Evolutionary conservation across 2,113 vertebrate genomes (phyloP), one percentile per base, ranked within the genome.

Genomic region (Pogonocichla stellata): DNA sequence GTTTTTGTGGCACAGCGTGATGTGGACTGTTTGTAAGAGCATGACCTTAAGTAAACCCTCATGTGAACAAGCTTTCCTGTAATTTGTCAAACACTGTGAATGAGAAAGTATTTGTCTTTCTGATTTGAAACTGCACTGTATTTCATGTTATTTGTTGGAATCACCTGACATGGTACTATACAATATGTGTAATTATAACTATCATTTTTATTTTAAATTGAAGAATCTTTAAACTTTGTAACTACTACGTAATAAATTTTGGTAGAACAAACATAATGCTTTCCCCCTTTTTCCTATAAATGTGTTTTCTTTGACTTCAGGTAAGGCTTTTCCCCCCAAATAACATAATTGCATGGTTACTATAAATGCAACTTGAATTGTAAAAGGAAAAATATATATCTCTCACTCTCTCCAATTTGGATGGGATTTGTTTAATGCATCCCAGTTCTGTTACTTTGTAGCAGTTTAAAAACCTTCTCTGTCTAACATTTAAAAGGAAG

Each of bases 231-330:
- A 98, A 98, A 97, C 98, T 99, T 99, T 99, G 98, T 99, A 99
- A 98, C 98, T 98, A 98, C 97, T 98, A 96, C 98, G 97, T 99
- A 98, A 98, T 98, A 98, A 98, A 99, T 99, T 99, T 99, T 99
- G 98, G 98, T 99, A 99, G 98, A 98, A 98, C 98, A 98, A 98
- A 98, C 75, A 61, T 80, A 92, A 91, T 88, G 58, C 70, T 98
- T 96, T 95, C 70, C 71, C 89, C 94, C 77, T 96, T 96, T 97
- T 97, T 97, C 94, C 95, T 96, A 74, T 83, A 91, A 94, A 92
- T 92, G 81, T 92, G 88, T 93, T 96, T 90, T 86, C 93, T 95
- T 96, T 90, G 43, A 80, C 95, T 97, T 86, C 93, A 97, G 81
- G 67, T 94, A 93, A 96, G 60, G 47, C 62, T 89, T 96, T 56